These are phyloP conservation scores for Coccyzus lansbergi DNA, from an alignment of 2,797 vertebrate species.

Conservation along the genomic window DNA sequence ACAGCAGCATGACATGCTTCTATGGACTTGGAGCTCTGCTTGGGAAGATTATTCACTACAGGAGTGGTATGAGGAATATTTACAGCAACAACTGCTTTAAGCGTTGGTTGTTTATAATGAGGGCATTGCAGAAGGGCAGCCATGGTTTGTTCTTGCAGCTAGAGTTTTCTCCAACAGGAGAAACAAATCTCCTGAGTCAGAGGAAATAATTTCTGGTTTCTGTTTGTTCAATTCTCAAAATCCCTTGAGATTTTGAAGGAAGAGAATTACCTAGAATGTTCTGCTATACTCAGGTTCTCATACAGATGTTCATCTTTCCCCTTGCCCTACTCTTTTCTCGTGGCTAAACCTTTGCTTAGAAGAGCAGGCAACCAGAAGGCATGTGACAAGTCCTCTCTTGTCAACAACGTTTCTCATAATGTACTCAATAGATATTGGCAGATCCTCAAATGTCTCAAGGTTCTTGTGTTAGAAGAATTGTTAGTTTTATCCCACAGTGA, in stretches of 20 bases:
- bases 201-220: not conserved
- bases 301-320: not conserved
- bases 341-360: not conserved
- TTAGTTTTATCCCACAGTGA: not conserved
- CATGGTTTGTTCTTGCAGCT: not conserved
- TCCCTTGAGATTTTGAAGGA: not conserved
- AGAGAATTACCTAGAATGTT: not conserved
- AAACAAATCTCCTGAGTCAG: not conserved
- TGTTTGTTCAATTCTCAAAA: not conserved
- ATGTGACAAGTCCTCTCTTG: not conserved
- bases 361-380: not conserved
- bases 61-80: not conserved
- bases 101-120: not conserved
- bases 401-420: not conserved
- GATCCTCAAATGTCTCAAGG: not conserved
- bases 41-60: not conserved
- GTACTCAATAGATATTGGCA: not conserved
- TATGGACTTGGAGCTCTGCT: not conserved
- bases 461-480: not conserved
- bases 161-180: not conserved
- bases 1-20: fast-evolving
- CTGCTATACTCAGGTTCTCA: not conserved
- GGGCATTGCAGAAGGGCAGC: not conserved
- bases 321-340: not conserved
- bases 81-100: not conserved